These are phyloP conservation scores for Drosophila pegasa DNA, from an alignment of 2,888 invertebrate species.

Conservation along the genomic window DNA sequence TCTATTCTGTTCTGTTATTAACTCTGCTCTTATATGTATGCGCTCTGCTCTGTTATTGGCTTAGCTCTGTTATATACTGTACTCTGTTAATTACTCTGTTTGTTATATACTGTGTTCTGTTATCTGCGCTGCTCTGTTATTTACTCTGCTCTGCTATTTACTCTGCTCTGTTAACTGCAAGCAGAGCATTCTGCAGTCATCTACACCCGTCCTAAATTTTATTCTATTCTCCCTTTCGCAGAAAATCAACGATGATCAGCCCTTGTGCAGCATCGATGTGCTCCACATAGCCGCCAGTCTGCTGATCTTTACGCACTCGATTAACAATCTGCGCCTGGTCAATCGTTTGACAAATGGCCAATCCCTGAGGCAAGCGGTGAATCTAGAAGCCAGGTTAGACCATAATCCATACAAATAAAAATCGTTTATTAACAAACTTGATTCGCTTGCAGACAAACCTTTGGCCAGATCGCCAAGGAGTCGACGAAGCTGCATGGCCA, in stretches of 20 bases:
- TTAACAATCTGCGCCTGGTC: conserved; percentile 78
- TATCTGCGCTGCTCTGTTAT: neutral
- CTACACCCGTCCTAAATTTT: neutral
- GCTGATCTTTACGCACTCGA: conserved; percentile 79
- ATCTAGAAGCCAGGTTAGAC: conserved; percentile 63
- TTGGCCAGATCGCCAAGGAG: conserved; percentile 52
- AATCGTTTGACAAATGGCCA: conserved; percentile 62
- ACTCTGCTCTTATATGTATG: too few species aligned
- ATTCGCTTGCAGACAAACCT: conserved; percentile 32
- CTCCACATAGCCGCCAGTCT: conserved; percentile 76
- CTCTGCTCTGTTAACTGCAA: too few species aligned
- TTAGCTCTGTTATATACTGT: too few species aligned
- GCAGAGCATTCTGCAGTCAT: neutral
- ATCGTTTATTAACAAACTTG: neutral
- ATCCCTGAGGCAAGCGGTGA: conserved; percentile 63
- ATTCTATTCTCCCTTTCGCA: conserved; percentile 2
- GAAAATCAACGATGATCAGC: conserved; percentile 73
- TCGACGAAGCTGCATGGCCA: conserved; percentile 40
- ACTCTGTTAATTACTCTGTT: neutral
- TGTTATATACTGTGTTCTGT: neutral
- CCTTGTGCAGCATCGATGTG: conserved; percentile 62
- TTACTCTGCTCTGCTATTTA: neutral
- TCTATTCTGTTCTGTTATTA: too few species aligned
- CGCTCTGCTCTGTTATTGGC: too few species aligned
- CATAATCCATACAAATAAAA: neutral